phyloP scores from a whole-genome alignment of 2,797 vertebrate genomes.

The Protonibea diacanthus region DNA sequence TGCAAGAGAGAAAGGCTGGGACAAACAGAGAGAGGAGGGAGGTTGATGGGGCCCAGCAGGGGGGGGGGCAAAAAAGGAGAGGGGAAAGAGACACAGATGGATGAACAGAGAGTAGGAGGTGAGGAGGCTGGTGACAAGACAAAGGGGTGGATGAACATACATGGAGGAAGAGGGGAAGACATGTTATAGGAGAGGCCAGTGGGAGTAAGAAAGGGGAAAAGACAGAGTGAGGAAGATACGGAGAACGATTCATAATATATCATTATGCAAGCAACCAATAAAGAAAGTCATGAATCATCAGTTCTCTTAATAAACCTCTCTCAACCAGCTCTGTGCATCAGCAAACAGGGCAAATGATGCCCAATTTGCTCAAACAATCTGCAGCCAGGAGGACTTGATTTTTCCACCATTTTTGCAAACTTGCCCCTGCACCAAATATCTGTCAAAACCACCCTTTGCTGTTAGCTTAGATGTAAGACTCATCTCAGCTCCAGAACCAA shows the following conservation, averaged over 20 bases:
- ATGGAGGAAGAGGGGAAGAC: not conserved
- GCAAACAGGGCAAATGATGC: slow-evolving; percentile 9
- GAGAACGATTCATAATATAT: not conserved
- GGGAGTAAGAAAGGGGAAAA: not conserved
- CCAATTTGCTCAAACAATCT: not conserved
- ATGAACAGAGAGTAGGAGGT: slow-evolving; percentile 1
- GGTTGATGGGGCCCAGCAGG: not conserved
- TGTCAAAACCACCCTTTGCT: not conserved
- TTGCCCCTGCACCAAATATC: not conserved
- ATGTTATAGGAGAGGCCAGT: not conserved
- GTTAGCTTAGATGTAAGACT: not conserved
- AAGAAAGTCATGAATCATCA: slow-evolving; percentile 2
- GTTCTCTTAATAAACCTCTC: not conserved
- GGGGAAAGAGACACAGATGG: not conserved
- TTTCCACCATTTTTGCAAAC: not conserved
- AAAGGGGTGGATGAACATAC: not conserved
- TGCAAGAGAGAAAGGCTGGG: slow-evolving; percentile 1
- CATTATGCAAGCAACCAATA: not conserved
- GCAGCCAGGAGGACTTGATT: not conserved
- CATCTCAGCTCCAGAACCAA: not conserved
- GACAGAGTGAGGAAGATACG: not conserved
- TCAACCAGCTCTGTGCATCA: not conserved
- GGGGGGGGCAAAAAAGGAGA: not conserved
- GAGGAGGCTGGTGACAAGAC: slow-evolving; percentile 1
- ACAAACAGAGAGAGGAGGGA: slow-evolving; percentile 28